phyloP scores from a whole-genome alignment of 1,140 invertebrate genomes.

The Hylaeus volcanicus region DNA sequence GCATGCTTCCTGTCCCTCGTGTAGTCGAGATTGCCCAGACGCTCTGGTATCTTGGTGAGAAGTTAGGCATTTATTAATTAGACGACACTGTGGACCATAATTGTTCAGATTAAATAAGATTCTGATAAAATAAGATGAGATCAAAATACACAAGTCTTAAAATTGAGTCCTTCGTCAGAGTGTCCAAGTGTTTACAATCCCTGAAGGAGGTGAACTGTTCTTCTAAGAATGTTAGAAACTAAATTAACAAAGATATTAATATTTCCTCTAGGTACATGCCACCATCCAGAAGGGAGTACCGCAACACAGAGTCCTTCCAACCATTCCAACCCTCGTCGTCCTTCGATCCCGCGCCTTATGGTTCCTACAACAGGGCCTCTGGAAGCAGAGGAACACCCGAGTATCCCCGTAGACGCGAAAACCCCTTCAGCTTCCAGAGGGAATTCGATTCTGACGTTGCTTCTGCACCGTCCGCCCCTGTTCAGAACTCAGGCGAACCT shows the following conservation, averaged over 20 bases:
- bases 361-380: not conserved
- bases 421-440: not conserved
- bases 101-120: no score
- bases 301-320: not conserved
- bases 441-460: conserved; percentile 38
- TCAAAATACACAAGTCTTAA: no score
- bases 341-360: not conserved
- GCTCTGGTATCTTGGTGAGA: conserved; percentile 50
- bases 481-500: not conserved
- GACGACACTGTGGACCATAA: no score
- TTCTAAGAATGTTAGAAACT: not conserved
- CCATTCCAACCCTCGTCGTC: not conserved
- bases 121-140: no score
- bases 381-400: conserved; percentile 12
- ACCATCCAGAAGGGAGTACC: not conserved
- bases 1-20: conserved; percentile 55
- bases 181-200: no score
- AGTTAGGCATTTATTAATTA: not conserved
- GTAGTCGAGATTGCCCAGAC: conserved; percentile 42
- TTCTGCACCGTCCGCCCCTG: conserved; percentile 36
- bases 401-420: conserved; percentile 22
- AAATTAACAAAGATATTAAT: no score
- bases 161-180: no score
- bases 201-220: not conserved
- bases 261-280: not conserved